Evolutionary conservation across 2,797 vertebrate species (phyloP).

Genomic region (Odontamblyopus lacepedii): DNA sequence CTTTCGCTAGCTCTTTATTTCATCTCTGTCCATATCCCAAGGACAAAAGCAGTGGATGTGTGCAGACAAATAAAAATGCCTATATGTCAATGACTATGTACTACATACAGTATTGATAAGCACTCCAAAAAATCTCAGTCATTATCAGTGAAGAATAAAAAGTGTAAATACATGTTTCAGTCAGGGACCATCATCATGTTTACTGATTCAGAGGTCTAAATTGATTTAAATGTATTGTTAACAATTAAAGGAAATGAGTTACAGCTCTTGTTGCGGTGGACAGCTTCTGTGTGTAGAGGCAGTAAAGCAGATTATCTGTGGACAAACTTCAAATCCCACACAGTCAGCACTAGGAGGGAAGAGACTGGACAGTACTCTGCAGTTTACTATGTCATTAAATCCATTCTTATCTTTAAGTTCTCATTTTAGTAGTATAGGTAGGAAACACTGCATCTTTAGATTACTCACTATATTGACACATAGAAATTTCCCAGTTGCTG

Average conservation of each 20-base stretch:
- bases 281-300: constrained; percentile 24
- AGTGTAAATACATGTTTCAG: neutral
- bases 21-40: neutral
- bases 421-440: neutral
- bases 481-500: neutral
- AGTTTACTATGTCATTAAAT: neutral
- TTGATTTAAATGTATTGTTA: neutral
- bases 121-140: neutral
- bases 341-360: constrained; percentile 61
- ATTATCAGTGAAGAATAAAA: neutral
- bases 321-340: constrained; percentile 63
- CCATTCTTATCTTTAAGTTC: neutral
- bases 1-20: neutral
- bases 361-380: constrained; percentile 12
- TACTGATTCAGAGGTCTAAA: neutral
- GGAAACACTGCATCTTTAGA: neutral
- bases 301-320: constrained; percentile 52
- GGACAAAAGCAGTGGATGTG: neutral
- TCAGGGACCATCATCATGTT: neutral
- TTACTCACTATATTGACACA: neutral
- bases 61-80: neutral
- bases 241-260: neutral
- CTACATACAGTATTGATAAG: neutral
- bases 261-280: neutral
- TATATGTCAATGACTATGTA: neutral